These are phyloP conservation scores for Vollenhovia emeryi DNA, from an alignment of 1,140 invertebrate genomes.

Conservation along the genomic window DNA sequence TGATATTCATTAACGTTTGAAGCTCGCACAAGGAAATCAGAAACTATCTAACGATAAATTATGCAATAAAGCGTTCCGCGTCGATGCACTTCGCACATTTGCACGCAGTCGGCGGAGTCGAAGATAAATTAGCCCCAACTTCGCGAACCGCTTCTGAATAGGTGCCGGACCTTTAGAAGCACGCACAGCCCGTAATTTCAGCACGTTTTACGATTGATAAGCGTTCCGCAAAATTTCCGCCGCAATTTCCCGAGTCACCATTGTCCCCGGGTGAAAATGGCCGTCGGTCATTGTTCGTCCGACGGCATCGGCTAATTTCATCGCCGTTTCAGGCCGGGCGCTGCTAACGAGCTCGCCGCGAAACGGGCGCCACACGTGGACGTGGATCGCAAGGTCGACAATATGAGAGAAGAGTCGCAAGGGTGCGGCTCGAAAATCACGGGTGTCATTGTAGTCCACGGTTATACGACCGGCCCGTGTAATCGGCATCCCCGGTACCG, in stretches of 20 bases:
- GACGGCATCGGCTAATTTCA: constrained; percentile 50
- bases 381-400: constrained; percentile 32
- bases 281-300: constrained; percentile 45
- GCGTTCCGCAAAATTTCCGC: constrained; percentile 50
- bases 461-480: constrained; percentile 63
- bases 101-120: constrained; percentile 19
- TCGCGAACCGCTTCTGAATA: background rate
- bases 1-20: background rate
- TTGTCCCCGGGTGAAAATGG: constrained; percentile 45
- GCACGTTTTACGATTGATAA: constrained; percentile 56
- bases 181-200: constrained; percentile 37
- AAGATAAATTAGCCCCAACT: constrained; percentile 46
- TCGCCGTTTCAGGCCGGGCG: background rate
- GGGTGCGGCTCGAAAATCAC: constrained; percentile 65
- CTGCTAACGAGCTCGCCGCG: constrained; percentile 45
- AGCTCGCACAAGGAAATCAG: constrained; percentile 2
- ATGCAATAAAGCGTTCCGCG: constrained; percentile 1
- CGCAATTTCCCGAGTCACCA: constrained; percentile 44
- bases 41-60: constrained; percentile 33
- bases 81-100: constrained; percentile 7
- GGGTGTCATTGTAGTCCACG: constrained; percentile 71
- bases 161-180: constrained; percentile 18
- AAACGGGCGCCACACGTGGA: constrained; percentile 21
- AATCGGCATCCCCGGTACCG: constrained; percentile 63
- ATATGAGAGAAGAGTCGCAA: background rate